Percentiles rank a stretch among this genome's conserved stretches.
Evolutionary conservation across 2,113 vertebrate genomes (phyloP).

Genomic region (Galemys pyrenaicus): DNA sequence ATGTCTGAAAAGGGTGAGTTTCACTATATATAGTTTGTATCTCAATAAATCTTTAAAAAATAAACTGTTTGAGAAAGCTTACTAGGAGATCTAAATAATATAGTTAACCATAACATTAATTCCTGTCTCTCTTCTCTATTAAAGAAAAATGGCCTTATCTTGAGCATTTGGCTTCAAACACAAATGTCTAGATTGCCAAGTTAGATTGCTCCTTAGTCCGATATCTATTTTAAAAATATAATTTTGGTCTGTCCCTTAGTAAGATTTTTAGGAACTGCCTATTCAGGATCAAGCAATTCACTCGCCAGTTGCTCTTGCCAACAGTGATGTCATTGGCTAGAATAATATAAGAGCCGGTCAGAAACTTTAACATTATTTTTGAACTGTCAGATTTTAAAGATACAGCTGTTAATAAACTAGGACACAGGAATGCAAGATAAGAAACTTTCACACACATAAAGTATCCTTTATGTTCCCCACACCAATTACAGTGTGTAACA

Average conservation of each 20-base stretch:
- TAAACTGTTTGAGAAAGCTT: neutral
- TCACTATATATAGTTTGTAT: neutral
- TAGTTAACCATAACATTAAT: neutral
- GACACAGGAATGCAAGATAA: neutral
- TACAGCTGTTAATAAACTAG: neutral
- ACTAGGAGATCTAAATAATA: neutral
- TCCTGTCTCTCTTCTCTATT: neutral
- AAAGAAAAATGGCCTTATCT: neutral
- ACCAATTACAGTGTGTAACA: neutral
- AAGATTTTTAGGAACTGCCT: neutral
- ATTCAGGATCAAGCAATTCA: neutral
- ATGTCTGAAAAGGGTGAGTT: neutral
- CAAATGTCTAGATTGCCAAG: neutral
- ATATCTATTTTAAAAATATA: neutral
- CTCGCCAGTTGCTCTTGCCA: neutral
- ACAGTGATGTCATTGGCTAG: neutral
- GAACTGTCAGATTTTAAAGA: neutral
- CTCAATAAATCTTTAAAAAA: neutral
- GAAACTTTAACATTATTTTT: neutral
- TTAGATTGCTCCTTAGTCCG: neutral
- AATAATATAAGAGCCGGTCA: neutral
- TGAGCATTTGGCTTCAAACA: conserved; percentile 26
- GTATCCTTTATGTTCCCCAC: neutral
- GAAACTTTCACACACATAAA: neutral
- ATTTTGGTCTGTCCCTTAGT: neutral